Evolutionary conservation across 2,888 invertebrate genomes (phyloP), one percentile per base, ranked within the genome.

Genomic region (Stratiomys singularior): DNA sequence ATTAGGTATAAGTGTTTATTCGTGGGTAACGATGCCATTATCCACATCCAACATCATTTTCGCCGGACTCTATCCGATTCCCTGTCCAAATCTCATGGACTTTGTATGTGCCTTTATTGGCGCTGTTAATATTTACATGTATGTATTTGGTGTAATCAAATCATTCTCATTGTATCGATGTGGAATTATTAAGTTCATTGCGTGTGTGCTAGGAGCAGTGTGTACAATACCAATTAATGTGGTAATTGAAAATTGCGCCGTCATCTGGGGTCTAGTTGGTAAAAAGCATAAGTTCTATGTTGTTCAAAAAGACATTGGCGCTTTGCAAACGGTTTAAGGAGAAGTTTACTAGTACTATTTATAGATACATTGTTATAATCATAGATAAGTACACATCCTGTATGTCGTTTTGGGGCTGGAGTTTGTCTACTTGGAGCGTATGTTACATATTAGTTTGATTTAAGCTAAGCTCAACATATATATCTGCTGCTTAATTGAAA

Each of bases 201-300:
- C 96, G 77, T 96, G 95, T 85, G 91, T 97, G 79, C 89, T 92
- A 79, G 97, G 96, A 60, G 96, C 97, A 3, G 88, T 98, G 69
- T 92, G 94, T 78, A 96, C 96, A 77, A 96, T 98, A 86, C 97
- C 98, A 21, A 93, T 98, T 82, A 98, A 98, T 89, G 91, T 98
- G 83, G 89, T 96, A 77, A 96, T 98, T 83, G 98, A 98, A 88
- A 98, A 97, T 88, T 91, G 96, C 81, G 97, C 97, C 77, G 97
- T 98, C 46, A 91, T 98, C 81, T 96, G 97, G 95, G 98, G 98
- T 47, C 89, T 97, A 52, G 91, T 97, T 82, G 96, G 97, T 18
- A 95, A 96, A 84, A 98, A 98, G 88, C 95, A 97, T 89, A 96
- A 96, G 88, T 98, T 98, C 89, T 98, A 98, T 88, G 94, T 98